Evolutionary conservation across 2,888 invertebrate genomes (phyloP), one percentile per base, ranked within the genome.

Genomic region (Melieria crassipennis): DNA sequence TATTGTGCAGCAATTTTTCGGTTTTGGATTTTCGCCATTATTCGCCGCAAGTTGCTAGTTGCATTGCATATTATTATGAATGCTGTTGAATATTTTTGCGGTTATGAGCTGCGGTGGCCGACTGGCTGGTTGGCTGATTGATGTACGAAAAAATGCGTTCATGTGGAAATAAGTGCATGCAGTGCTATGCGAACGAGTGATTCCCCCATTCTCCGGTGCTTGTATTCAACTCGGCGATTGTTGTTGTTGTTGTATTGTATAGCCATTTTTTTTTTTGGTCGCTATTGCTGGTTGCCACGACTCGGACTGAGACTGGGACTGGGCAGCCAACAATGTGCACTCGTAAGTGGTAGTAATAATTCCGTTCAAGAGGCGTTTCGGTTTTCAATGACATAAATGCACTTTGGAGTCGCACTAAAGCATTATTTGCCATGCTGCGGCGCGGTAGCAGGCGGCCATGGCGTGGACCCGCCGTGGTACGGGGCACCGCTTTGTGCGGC

Each of bases 321-420:
- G 30, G 62, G 30, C 16, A 42, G 60, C 11, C 9, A 9, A n/a
- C 60, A 7, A 42, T 42, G 45, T 56, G 45, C 6, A 69, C 69
- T 69, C 78, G 78, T 79, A 81, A 83, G 81, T 82, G 82, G 82
- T 78, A 83, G 82, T 83, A 83, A 83, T 81, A 83, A 83, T 81
- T 80, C 80, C 78, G 81, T 78, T 83, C 79, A 81, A 81, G 83
- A 83, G 83, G 82, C 83, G 80, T 83, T 81, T 81, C 80, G 80
- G 74, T 75, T 83, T 80, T 84, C 84, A 83, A 82, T 83, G 83
- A 83, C 84, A 84, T 79, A 81, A 77, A 76, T 76, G 75, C 75
- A 77, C 75, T 77, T 74, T 70, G 71, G 71, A 60, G n/a, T 65
- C 50, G 42, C 43, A 46, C 46, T 46, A 65, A 63, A 63, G 63